These are phyloP conservation scores for Trileptium ribeirensis DNA, from an alignment of 2,888 invertebrate species.

Conservation along the genomic window DNA sequence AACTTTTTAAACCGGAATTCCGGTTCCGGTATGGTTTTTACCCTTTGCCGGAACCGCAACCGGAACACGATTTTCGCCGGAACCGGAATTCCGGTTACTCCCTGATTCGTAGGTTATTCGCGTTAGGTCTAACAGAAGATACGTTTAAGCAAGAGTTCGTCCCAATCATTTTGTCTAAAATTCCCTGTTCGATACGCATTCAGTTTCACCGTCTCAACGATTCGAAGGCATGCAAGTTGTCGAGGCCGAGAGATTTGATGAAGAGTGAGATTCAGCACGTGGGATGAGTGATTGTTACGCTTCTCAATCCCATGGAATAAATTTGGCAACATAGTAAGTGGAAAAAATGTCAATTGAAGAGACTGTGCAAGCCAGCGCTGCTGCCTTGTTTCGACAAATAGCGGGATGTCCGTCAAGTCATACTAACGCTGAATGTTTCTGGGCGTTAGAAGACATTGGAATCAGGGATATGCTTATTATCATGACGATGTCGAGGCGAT, in stretches of 20 bases:
- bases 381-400: neutral
- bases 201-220: neutral
- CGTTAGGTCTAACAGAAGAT: neutral
- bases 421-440: neutral
- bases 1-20: too few relatives aligned
- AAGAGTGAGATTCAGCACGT: neutral
- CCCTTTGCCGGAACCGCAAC: too few relatives aligned
- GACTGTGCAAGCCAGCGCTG: neutral
- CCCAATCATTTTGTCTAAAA: slow-evolving; percentile 8
- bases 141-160: neutral
- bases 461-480: neutral
- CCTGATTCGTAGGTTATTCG: too few relatives aligned
- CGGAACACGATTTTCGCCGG: too few relatives aligned
- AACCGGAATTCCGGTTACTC: too few relatives aligned
- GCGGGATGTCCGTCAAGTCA: neutral
- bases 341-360: neutral
- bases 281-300: neutral
- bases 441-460: too few relatives aligned
- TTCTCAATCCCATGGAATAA: neutral
- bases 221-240: neutral
- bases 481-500: slow-evolving; percentile 4
- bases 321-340: neutral
- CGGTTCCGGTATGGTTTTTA: too few relatives aligned
- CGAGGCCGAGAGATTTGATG: neutral
- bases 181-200: neutral